phyloP scores from a whole-genome alignment of 2,888 invertebrate species.

The Drosophila mulleri region DNA sequence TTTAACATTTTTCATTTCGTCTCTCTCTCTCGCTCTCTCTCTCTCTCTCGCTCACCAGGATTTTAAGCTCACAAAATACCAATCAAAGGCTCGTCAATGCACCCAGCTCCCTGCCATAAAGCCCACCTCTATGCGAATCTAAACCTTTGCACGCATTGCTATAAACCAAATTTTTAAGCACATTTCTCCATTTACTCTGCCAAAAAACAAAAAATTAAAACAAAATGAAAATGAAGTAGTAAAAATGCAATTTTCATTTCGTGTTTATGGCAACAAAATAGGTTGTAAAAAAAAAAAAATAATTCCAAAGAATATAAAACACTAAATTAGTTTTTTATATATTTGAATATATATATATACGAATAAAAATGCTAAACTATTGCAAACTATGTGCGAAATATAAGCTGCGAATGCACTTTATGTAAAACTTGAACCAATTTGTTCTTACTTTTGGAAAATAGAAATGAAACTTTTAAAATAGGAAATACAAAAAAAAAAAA shows the following conservation, averaged over 20 bases:
- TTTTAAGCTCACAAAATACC: conserved; percentile 2
- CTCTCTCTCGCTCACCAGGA: neutral
- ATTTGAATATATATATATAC: conserved; percentile 16
- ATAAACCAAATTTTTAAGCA: conserved; percentile 22
- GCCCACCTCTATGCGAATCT: conserved; percentile 24
- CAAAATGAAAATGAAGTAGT: neutral
- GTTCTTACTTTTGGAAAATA: neutral
- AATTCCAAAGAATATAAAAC: neutral
- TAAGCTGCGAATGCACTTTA: conserved; percentile 21
- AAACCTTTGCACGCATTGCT: conserved; percentile 33
- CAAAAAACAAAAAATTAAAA: conserved; percentile 11
- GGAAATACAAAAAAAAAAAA: conserved; percentile 17
- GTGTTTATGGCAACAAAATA: conserved; percentile 45
- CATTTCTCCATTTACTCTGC: conserved; percentile 26
- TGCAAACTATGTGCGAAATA: conserved; percentile 27
- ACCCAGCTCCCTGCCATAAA: neutral
- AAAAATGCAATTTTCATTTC: conserved; percentile 39
- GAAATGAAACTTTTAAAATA: conserved; percentile 8
- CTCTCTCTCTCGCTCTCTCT: neutral
- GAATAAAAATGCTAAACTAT: conserved; percentile 7
- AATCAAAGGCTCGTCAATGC: neutral
- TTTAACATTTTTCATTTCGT: neutral
- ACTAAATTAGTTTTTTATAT: conserved; percentile 9
- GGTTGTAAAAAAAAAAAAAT: conserved; percentile 40
- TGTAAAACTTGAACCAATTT: conserved; percentile 24